A percentile compares a stretch with the other conserved stretches of the same genome.
Conservation (phyloP, 2,797 vertebrate species). For the Schizopygopsis pylzovi region DNA sequence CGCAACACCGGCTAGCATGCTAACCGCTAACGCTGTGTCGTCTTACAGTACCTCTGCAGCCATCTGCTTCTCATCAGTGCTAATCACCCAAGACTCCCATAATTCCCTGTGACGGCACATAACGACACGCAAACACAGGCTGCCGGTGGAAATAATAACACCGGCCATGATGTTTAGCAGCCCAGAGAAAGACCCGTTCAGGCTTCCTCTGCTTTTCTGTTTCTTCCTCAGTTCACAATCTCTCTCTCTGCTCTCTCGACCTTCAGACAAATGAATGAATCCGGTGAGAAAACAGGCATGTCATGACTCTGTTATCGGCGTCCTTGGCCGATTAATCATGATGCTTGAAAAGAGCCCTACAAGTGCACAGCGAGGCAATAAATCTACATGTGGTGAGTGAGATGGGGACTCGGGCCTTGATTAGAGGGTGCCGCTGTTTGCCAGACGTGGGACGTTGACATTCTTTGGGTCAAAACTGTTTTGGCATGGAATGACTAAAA, state of each 20-base stretch:
- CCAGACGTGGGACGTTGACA: slow-evolving; percentile 31
- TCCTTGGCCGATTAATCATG: slow-evolving; percentile 46
- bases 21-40: slow-evolving; percentile 38
- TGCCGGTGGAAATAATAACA: slow-evolving; percentile 52
- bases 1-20: slow-evolving; percentile 36
- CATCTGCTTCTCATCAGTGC: slow-evolving; percentile 63
- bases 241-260: slow-evolving; percentile 24
- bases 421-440: slow-evolving; percentile 41
- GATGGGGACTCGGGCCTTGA: slow-evolving; percentile 37
- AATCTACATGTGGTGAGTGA: slow-evolving; percentile 35
- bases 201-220: slow-evolving; percentile 2
- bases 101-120: slow-evolving; percentile 62
- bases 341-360: slow-evolving; percentile 16
- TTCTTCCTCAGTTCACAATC: slow-evolving; percentile 20
- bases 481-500: slow-evolving; percentile 12
- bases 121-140: slow-evolving; percentile 54
- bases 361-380: slow-evolving; percentile 17
- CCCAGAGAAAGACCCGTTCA: slow-evolving; percentile 31
- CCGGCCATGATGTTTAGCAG: slow-evolving; percentile 34
- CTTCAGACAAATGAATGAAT: slow-evolving; percentile 39
- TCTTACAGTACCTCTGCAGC: slow-evolving; percentile 51
- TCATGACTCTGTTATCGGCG: slow-evolving; percentile 37
- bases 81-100: slow-evolving; percentile 63
- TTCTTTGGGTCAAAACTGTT: slow-evolving; percentile 36
- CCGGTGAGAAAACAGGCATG: slow-evolving; percentile 8